A percentile compares a stretch with the other conserved stretches of the same genome.
These are phyloP conservation scores for Dasypolia templi DNA, from an alignment of 2,888 invertebrate species.

Conservation along the genomic window DNA sequence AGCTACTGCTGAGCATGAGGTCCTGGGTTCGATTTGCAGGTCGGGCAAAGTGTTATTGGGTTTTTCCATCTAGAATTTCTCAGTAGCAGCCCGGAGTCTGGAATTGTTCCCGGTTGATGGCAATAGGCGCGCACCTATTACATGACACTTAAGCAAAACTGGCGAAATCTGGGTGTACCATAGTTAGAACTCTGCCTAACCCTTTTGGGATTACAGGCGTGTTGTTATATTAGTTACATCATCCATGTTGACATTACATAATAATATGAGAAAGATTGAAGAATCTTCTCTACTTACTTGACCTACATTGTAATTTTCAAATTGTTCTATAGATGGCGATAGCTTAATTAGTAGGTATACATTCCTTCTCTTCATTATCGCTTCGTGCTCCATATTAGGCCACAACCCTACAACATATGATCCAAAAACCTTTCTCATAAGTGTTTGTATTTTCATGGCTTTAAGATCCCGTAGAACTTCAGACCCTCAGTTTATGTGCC, in stretches of 20 bases:
- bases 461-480: constrained; percentile 51
- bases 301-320: constrained; percentile 14
- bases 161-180: no score
- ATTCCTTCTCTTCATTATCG: no score
- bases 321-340: neutral
- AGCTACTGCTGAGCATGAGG: no score
- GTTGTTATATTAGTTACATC: neutral
- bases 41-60: no score
- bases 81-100: no score
- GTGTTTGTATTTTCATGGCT: constrained; percentile 55
- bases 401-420: constrained; percentile 6
- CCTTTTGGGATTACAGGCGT: no score
- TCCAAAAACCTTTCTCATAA: constrained; percentile 13
- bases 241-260: neutral
- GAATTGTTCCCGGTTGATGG: no score
- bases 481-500: constrained; percentile 51
- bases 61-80: no score
- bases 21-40: no score
- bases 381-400: neutral
- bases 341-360: neutral
- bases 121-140: no score
- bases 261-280: neutral
- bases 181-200: no score
- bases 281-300: neutral
- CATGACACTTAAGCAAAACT: no score